These are phyloP conservation scores for Bergia puertoricense DNA, from an alignment of 92 coral and sea anemone species.

Conservation along the genomic window DNA sequence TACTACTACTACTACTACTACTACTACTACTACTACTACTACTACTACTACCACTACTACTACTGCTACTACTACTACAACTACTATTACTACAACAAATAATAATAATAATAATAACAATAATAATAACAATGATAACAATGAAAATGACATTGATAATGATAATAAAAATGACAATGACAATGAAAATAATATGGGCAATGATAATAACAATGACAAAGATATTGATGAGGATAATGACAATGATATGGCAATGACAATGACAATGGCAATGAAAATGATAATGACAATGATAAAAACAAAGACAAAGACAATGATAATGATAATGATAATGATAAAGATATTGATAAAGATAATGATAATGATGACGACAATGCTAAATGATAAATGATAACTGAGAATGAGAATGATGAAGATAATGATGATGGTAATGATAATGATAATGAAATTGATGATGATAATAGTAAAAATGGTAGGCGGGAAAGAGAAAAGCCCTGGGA, in stretches of 20 bases:
- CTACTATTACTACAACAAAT: not conserved
- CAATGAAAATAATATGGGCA: not conserved
- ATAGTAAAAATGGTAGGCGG: too few species aligned
- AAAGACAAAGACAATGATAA: not conserved
- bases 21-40: too few species aligned
- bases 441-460: too few species aligned
- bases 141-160: not conserved
- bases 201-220: not conserved
- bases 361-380: not conserved
- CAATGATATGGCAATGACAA: not conserved
- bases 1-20: too few species aligned
- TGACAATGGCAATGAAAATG: not conserved
- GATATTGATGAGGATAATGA: not conserved
- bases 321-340: not conserved
- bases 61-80: too few species aligned
- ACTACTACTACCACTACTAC: too few species aligned
- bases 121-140: not conserved
- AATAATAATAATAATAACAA: not conserved
- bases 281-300: not conserved
- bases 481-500: too few species aligned
- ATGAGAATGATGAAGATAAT: too few species aligned
- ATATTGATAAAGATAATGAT: too few species aligned
- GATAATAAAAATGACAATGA: not conserved
- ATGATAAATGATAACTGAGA: too few species aligned
- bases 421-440: not conserved